These are phyloP conservation scores for Metridium senile DNA, from an alignment of 92 coral and sea anemone species.

Conservation along the genomic window DNA sequence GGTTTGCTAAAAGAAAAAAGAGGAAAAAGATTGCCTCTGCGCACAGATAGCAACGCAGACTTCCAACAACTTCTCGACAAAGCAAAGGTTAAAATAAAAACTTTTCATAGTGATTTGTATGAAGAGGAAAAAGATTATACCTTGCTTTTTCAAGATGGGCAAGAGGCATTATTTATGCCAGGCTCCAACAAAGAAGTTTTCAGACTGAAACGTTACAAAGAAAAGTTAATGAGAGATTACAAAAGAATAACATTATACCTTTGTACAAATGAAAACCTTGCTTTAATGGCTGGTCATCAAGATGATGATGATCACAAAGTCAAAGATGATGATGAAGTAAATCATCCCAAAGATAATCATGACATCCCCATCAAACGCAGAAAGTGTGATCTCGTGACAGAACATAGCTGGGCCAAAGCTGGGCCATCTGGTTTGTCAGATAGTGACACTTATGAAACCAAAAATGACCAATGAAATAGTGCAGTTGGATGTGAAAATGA, in stretches of 20 bases:
- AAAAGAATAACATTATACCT: neutral
- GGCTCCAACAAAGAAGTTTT: constrained; percentile 43
- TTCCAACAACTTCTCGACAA: neutral
- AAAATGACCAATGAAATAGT: neutral
- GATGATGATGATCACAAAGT: neutral
- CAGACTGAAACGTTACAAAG: neutral
- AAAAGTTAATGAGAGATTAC: neutral
- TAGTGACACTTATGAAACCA: too few relatives aligned
- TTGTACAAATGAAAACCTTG: neutral
- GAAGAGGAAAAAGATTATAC: constrained; percentile 35
- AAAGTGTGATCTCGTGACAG: too few relatives aligned
- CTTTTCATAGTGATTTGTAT: neutral
- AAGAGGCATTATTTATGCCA: constrained; percentile 46
- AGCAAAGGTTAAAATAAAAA: neutral
- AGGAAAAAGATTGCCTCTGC: neutral
- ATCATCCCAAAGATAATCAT: neutral
- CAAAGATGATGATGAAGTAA: neutral
- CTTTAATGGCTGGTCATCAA: neutral
- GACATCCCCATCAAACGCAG: too few relatives aligned
- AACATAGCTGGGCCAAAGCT: too few relatives aligned
- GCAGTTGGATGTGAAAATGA: too few relatives aligned
- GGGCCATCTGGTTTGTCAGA: too few relatives aligned
- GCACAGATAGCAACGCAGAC: neutral
- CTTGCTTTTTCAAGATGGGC: constrained; percentile 39
- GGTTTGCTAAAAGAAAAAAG: neutral